A percentile compares a stretch with the other conserved stretches of the same genome.
These are phyloP conservation scores for Drosophila repleta DNA, from an alignment of 1,140 invertebrate genomes.

Conservation along the genomic window DNA sequence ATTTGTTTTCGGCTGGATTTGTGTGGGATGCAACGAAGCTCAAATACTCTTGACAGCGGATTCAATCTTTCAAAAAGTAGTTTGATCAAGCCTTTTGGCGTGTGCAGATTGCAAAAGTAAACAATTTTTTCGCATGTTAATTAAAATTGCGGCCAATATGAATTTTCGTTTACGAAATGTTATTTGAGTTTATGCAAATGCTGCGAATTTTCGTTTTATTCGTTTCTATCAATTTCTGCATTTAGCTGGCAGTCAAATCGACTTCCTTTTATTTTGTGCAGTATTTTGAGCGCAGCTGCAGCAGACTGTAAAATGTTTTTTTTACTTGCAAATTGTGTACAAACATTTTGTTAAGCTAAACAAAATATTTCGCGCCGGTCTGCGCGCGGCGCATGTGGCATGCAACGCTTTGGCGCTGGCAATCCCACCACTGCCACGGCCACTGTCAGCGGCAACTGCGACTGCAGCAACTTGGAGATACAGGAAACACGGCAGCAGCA, in stretches of 20 bases:
- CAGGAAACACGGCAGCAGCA: conserved; percentile 55
- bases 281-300: conserved; percentile 3
- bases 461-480: conserved; percentile 61
- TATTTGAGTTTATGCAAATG: conserved; percentile 11
- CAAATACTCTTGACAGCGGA: background rate
- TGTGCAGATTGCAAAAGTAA: too few species aligned
- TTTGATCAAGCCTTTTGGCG: background rate
- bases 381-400: conserved; percentile 53
- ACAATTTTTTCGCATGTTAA: too few species aligned
- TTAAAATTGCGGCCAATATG: background rate
- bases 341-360: conserved; percentile 56
- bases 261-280: background rate
- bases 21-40: background rate
- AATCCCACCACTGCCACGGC: conserved; percentile 57
- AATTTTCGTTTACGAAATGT: background rate
- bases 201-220: background rate
- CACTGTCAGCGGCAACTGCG: conserved; percentile 53
- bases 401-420: conserved; percentile 49
- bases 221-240: background rate
- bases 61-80: background rate
- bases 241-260: background rate
- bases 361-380: conserved; percentile 65
- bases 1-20: background rate
- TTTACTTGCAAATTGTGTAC: conserved; percentile 24
- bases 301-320: background rate